Evolutionary conservation across 30 jellyfish, hydroid and myxozoan species (phyloP).

Genomic region (Calvadosia cruxmelitensis): DNA sequence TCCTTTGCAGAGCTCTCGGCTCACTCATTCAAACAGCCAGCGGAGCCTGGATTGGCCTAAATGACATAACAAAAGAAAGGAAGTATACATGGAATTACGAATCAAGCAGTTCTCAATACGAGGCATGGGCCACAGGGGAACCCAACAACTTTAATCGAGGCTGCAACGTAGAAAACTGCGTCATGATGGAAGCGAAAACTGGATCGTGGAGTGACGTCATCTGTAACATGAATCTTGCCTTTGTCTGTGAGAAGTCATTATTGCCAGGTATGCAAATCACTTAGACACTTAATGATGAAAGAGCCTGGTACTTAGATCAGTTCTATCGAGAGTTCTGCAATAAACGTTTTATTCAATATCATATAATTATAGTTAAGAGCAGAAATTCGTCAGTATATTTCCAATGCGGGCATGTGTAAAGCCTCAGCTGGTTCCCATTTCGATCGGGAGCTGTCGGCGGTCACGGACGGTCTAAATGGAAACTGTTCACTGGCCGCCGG

Average conservation of each 20-base stretch:
- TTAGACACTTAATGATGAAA: too few species aligned
- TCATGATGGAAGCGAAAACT: slow-evolving; percentile 18
- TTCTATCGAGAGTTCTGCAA: too few species aligned
- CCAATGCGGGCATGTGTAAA: too few species aligned
- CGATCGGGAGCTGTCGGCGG: too few species aligned
- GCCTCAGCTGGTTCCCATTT: too few species aligned
- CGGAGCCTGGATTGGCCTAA: slow-evolving; percentile 92
- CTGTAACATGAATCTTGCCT: slow-evolving; percentile 48
- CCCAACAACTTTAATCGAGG: slow-evolving; percentile 61
- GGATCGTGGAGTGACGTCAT: slow-evolving; percentile 74
- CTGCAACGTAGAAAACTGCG: slow-evolving; percentile 85
- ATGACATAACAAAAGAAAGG: slow-evolving; percentile 51
- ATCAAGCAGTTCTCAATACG: slow-evolving; percentile 5
- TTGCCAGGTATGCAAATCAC: too few species aligned
- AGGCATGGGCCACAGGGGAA: slow-evolving; percentile 62
- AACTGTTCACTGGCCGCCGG: too few species aligned
- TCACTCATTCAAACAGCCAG: slow-evolving; percentile 59
- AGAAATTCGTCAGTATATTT: too few species aligned
- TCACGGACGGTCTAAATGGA: too few species aligned
- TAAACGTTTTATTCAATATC: too few species aligned
- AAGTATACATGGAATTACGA: slow-evolving; percentile 53
- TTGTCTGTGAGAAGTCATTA: slow-evolving; percentile 46
- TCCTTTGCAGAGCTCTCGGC: slow-evolving; percentile 62
- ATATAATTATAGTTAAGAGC: too few species aligned
- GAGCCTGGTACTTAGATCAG: too few species aligned